phyloP scores from a whole-genome alignment of 2,888 invertebrate genomes.

The Leucophenga maculata region DNA sequence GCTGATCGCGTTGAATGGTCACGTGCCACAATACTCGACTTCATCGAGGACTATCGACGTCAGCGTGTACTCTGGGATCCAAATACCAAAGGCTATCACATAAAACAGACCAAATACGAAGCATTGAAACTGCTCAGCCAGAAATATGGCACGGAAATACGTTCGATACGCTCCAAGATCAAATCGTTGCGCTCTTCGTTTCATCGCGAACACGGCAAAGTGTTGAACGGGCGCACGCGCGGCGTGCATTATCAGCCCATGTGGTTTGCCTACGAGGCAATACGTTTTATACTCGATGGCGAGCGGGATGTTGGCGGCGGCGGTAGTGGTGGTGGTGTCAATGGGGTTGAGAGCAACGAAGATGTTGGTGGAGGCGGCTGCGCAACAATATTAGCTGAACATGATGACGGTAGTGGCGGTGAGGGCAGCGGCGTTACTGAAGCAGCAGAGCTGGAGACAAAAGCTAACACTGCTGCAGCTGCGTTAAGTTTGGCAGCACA shows the following conservation, averaged over 20 bases:
- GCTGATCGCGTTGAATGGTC: conserved; percentile 70
- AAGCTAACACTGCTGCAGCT: conserved; percentile 21
- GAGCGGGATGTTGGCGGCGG: conserved; percentile 50
- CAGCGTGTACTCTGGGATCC: conserved; percentile 70
- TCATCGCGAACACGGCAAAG: conserved; percentile 70
- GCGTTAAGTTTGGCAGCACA: conserved; percentile 34
- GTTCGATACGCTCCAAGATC: conserved; percentile 69
- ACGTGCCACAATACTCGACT: conserved; percentile 68
- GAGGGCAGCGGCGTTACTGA: conserved; percentile 26
- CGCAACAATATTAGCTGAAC: neutral
- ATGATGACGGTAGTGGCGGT: conserved; percentile 11
- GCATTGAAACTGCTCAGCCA: conserved; percentile 66
- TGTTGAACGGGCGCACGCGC: conserved; percentile 66
- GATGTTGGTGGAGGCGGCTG: neutral
- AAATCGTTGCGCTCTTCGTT: conserved; percentile 70
- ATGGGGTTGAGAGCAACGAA: neutral
- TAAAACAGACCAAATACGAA: conserved; percentile 70
- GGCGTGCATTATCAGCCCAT: conserved; percentile 70
- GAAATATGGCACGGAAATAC: conserved; percentile 70
- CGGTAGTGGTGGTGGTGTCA: conserved; percentile 2
- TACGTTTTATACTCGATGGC: conserved; percentile 69
- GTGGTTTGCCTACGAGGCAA: conserved; percentile 72
- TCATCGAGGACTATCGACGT: conserved; percentile 68
- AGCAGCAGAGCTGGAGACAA: conserved; percentile 33
- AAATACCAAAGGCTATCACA: conserved; percentile 70